Evolutionary conservation across 2,113 vertebrate species (phyloP).

Genomic region (Fregetta grallaria): DNA sequence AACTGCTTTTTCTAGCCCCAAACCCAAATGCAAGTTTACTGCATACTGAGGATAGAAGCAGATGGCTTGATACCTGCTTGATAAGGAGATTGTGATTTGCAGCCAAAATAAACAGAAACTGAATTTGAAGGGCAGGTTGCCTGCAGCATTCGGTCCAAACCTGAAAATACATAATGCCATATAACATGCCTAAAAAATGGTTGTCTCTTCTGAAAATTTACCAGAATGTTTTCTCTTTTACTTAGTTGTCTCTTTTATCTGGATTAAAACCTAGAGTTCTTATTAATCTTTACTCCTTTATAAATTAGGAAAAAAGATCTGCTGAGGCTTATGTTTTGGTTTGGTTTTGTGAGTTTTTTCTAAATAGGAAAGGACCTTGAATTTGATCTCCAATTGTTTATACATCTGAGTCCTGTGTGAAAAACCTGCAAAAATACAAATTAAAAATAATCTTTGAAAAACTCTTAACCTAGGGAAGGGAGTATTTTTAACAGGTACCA

Average conservation of each 20-base stretch:
- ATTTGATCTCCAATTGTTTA: neutral
- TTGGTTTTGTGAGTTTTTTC: neutral
- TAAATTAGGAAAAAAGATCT: neutral
- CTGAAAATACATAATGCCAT: neutral
- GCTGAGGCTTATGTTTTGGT: neutral
- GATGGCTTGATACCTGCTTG: slow-evolving; percentile 38
- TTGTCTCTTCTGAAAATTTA: neutral
- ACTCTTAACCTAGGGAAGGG: neutral
- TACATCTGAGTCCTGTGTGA: neutral
- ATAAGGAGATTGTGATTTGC: neutral
- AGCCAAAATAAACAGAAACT: slow-evolving; percentile 31
- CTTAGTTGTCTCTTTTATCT: neutral
- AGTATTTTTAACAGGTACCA: neutral
- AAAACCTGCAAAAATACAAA: neutral
- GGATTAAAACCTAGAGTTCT: neutral
- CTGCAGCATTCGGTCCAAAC: neutral
- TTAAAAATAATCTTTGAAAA: neutral
- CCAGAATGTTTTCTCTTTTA: neutral
- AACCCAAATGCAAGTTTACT: neutral
- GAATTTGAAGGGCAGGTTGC: slow-evolving; percentile 13
- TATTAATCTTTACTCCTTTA: neutral
- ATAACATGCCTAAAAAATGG: neutral
- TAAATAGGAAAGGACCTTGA: neutral
- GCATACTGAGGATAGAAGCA: neutral
- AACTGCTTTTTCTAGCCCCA: neutral